Conservation (phyloP, 1,140 invertebrate species). For the Helicoverpa armigera region DNA sequence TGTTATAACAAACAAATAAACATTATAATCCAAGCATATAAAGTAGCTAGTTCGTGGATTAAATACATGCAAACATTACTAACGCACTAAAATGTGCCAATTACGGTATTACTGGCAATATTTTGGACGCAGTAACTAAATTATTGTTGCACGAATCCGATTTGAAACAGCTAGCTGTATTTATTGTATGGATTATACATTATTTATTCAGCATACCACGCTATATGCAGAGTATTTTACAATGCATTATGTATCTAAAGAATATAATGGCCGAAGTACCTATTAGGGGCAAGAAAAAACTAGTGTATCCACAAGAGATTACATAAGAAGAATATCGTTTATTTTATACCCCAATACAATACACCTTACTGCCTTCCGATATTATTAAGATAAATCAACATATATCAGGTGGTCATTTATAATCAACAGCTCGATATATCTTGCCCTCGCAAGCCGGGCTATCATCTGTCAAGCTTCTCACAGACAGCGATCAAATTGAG, state of each 20-base stretch:
- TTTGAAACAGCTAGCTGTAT: constrained; percentile 14
- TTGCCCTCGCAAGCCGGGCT: constrained; percentile 40
- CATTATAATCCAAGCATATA: neutral
- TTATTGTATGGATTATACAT: constrained; percentile 40
- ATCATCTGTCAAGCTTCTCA: constrained; percentile 70
- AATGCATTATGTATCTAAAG: neutral
- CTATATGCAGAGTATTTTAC: neutral
- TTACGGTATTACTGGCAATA: constrained; percentile 16
- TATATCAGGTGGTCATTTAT: constrained; percentile 8
- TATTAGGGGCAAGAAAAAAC: neutral
- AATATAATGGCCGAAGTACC: neutral
- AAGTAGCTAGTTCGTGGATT: constrained; percentile 30
- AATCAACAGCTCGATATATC: constrained; percentile 36
- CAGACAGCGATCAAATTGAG: constrained; percentile 71
- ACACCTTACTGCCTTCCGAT: neutral
- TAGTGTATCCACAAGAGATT: too few species aligned
- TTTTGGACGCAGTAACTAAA: constrained; percentile 33
- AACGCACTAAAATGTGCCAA: constrained; percentile 39
- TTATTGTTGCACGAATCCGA: constrained; percentile 22
- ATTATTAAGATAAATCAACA: neutral
- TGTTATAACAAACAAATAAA: neutral
- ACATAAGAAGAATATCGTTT: too few species aligned
- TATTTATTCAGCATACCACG: neutral
- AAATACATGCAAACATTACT: constrained; percentile 48
- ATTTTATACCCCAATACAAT: neutral